These are phyloP conservation scores for Elaphurus davidianus DNA, from an alignment of 2,113 vertebrate genomes.

Conservation along the genomic window DNA sequence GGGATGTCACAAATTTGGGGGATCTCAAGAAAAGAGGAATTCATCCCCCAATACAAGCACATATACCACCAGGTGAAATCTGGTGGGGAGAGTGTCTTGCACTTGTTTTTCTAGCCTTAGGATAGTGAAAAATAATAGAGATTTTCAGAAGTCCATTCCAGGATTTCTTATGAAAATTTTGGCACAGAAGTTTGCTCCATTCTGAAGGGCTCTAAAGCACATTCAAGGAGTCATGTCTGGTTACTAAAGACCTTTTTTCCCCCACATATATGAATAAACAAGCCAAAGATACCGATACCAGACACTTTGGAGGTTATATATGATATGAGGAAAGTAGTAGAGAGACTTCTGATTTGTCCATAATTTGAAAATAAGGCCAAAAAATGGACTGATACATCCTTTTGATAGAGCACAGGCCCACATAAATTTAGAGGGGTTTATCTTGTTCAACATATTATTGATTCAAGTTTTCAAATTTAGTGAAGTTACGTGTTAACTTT, in stretches of 20 bases:
- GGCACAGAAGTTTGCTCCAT: neutral
- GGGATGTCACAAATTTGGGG: neutral
- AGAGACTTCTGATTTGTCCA: neutral
- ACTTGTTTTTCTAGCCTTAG: neutral
- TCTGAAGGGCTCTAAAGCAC: neutral
- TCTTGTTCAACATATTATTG: neutral
- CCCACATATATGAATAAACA: neutral
- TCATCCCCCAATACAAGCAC: neutral
- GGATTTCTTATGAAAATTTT: neutral
- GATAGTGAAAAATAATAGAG: neutral
- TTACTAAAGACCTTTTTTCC: neutral
- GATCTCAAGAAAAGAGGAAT: neutral
- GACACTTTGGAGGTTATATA: neutral
- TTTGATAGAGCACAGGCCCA: neutral
- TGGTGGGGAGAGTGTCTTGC: neutral
- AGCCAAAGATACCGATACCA: neutral
- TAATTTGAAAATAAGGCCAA: neutral
- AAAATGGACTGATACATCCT: neutral
- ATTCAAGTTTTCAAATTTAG: neutral
- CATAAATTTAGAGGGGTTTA: neutral
- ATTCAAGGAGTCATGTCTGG: neutral
- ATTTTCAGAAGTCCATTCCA: neutral
- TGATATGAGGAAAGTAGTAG: neutral
- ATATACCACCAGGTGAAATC: neutral
- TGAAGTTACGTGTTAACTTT: neutral